These are phyloP conservation scores for Epizoanthus ramosus DNA, from an alignment of 92 coral and sea anemone genomes.

Conservation along the genomic window DNA sequence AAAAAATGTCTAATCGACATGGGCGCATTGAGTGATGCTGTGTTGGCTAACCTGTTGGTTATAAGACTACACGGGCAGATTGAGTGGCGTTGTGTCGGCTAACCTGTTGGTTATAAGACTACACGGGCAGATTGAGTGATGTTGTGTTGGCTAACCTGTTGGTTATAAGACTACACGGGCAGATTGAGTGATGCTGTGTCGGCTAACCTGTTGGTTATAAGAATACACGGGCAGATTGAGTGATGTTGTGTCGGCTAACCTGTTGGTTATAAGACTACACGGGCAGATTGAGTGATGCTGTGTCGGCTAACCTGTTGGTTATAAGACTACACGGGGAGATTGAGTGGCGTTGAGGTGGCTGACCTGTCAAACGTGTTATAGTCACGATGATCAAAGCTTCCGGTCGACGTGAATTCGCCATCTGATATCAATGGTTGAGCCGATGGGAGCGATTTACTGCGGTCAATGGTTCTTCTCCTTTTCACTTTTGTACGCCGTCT, in stretches of 20 bases:
- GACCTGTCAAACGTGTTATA: slow-evolving; percentile 40
- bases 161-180: slow-evolving; percentile 20
- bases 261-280: slow-evolving; percentile 20
- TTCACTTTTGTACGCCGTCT: slow-evolving; percentile 25
- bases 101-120: background rate
- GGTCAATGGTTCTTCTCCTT: background rate
- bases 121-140: slow-evolving; percentile 21
- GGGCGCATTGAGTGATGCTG: too few species aligned
- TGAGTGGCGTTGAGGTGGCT: slow-evolving; percentile 3
- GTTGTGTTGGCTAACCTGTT: slow-evolving; percentile 22
- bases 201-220: too few species aligned
- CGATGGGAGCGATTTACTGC: background rate
- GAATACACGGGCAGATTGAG: slow-evolving; percentile 19
- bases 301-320: too few species aligned
- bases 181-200: slow-evolving; percentile 1
- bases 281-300: slow-evolving; percentile 17
- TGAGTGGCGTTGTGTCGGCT: slow-evolving; percentile 1
- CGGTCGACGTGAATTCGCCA: slow-evolving; percentile 18
- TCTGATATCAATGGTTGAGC: slow-evolving; percentile 18
- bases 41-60: slow-evolving; percentile 15
- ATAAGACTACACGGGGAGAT: slow-evolving; percentile 13
- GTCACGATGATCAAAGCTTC: slow-evolving; percentile 28
- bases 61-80: slow-evolving; percentile 21
- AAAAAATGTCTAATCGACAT: too few species aligned
- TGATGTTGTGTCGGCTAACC: slow-evolving; percentile 9